A percentile compares a stretch with the other conserved stretches of the same genome.
Evolutionary conservation across 2,888 invertebrate genomes (phyloP).

Genomic region (Diloba caeruleocephala): DNA sequence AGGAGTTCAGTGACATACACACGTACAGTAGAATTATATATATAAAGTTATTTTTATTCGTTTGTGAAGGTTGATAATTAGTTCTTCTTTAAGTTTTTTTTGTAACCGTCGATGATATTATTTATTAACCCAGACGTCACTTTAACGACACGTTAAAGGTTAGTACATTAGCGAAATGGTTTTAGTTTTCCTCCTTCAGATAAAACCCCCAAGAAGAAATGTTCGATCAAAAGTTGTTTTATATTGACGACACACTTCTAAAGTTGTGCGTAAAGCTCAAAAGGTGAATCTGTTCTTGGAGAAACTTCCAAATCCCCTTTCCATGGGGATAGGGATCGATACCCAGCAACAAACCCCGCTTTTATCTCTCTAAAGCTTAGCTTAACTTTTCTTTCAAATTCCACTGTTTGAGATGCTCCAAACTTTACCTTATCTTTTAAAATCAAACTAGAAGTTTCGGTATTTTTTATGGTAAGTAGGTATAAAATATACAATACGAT

Average conservation of each 20-base stretch:
- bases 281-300: conserved; percentile 41
- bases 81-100: too few species aligned
- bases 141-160: not conserved
- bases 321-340: conserved; percentile 52
- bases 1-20: too few species aligned
- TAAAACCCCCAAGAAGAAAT: conserved; percentile 18
- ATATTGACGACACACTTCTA: conserved; percentile 19
- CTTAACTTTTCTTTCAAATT: conserved; percentile 49
- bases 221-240: conserved; percentile 21
- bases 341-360: conserved; percentile 39
- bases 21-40: too few species aligned
- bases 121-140: too few species aligned
- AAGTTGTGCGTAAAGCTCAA: conserved; percentile 36
- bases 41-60: too few species aligned
- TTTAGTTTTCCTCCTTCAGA: conserved; percentile 7
- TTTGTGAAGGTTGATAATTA: too few species aligned
- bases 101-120: too few species aligned
- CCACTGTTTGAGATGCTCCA: conserved; percentile 25
- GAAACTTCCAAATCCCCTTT: conserved; percentile 48
- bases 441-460: conserved; percentile 23
- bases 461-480: conserved; percentile 20
- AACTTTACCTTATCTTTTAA: conserved; percentile 40
- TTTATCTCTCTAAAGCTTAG: conserved; percentile 52
- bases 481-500: not conserved
- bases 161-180: not conserved